phyloP scores from a whole-genome alignment of 2,888 invertebrate genomes.

The Agrotis exclamationis region DNA sequence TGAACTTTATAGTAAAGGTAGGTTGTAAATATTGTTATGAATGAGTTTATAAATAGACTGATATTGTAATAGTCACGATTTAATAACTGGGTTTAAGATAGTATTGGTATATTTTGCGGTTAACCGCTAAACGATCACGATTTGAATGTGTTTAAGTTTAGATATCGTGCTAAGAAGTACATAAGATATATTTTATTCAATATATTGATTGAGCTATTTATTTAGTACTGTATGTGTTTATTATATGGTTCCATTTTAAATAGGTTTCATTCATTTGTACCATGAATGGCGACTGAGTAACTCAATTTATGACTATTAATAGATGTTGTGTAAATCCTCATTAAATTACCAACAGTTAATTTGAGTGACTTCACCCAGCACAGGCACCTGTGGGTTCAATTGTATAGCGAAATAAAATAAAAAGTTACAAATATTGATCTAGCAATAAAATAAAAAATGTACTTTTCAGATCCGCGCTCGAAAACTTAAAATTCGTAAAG shows the following conservation, averaged over 20 bases:
- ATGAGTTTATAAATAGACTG: background rate
- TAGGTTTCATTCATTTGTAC: background rate
- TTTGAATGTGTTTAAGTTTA: background rate
- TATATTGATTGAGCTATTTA: background rate
- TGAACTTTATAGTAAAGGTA: slow-evolving; percentile 49
- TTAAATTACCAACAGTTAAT: no score
- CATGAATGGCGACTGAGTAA: background rate
- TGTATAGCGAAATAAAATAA: no score
- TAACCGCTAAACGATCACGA: slow-evolving; percentile 7
- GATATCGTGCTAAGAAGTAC: background rate
- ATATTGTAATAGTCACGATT: background rate
- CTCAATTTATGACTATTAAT: no score
- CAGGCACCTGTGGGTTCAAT: no score
- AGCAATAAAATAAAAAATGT: no score
- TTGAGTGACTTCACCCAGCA: no score
- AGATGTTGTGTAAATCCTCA: no score
- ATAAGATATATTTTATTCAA: background rate
- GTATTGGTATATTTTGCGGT: background rate
- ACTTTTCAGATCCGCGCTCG: no score
- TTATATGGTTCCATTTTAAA: background rate
- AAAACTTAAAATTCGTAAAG: no score
- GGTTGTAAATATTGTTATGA: slow-evolving; percentile 27
- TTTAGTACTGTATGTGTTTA: background rate
- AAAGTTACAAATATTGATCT: no score
- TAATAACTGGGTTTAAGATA: background rate